These are phyloP conservation scores for Acanthosepion pharaonis DNA, from an alignment of 2,888 invertebrate genomes.

Conservation along the genomic window DNA sequence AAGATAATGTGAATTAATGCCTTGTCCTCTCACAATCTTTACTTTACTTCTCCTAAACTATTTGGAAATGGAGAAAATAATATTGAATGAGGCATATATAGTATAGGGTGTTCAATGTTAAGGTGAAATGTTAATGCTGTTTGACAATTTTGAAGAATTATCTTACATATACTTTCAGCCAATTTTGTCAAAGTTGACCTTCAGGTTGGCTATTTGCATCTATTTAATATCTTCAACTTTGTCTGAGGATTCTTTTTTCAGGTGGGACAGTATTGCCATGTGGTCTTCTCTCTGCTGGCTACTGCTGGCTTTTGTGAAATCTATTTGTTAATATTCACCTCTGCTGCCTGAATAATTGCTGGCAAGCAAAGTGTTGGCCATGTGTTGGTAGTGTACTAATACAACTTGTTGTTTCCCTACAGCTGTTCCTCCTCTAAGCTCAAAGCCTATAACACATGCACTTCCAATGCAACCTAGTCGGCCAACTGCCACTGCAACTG, in stretches of 20 bases:
- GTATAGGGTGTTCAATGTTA: background rate
- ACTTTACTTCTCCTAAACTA: background rate
- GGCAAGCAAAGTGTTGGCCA: constrained; percentile 38
- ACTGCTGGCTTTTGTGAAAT: background rate
- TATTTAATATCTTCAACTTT: background rate
- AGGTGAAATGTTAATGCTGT: background rate
- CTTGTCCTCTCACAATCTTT: background rate
- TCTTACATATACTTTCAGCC: background rate
- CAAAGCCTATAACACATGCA: constrained; percentile 60
- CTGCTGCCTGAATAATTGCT: constrained; percentile 24
- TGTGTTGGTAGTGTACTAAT: constrained; percentile 21
- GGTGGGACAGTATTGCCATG: background rate
- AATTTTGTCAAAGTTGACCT: background rate
- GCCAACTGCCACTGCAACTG: constrained; percentile 66
- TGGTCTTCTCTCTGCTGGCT: background rate
- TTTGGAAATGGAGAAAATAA: background rate
- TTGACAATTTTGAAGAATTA: constrained; percentile 20
- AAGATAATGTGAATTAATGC: too few relatives aligned
- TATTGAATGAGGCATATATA: background rate
- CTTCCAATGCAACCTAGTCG: constrained; percentile 70
- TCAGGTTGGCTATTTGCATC: constrained; percentile 5
- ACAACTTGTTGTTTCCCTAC: constrained; percentile 41
- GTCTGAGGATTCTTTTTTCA: background rate
- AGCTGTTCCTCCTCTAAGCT: constrained; percentile 54
- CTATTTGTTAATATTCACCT: constrained; percentile 24